Conservation (phyloP, 2,113 vertebrate genomes). For the Monopterus albus region DNA sequence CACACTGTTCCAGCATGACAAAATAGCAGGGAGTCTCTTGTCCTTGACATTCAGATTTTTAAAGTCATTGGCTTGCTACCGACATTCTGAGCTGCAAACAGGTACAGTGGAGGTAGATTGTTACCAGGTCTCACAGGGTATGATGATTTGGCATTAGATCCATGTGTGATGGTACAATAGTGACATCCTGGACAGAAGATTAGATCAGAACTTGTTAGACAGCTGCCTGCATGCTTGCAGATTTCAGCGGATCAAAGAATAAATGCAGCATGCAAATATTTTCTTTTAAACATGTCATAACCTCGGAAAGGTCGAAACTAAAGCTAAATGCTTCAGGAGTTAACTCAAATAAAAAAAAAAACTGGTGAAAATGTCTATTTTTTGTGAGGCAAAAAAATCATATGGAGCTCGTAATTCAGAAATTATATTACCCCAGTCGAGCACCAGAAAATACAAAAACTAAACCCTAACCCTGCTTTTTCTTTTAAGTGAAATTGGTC, state of each 20-base stretch:
- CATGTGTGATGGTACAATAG: not conserved
- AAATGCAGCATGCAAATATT: not conserved
- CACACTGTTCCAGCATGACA: slow-evolving; percentile 43
- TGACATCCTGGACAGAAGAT: not conserved
- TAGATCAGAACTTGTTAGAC: slow-evolving; percentile 6
- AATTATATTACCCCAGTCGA: not conserved
- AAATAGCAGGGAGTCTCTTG: slow-evolving; percentile 49
- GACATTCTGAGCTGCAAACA: slow-evolving; percentile 34
- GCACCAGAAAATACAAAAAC: not conserved
- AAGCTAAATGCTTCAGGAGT: too few relatives aligned
- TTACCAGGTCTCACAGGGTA: slow-evolving; percentile 21
- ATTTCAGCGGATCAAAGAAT: not conserved
- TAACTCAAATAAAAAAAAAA: too few relatives aligned
- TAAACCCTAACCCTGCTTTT: too few relatives aligned
- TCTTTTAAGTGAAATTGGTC: too few relatives aligned
- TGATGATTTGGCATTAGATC: slow-evolving; percentile 29
- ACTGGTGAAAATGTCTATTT: too few relatives aligned
- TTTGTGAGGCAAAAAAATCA: too few relatives aligned
- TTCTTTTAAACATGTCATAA: not conserved
- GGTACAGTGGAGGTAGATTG: slow-evolving; percentile 22
- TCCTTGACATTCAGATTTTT: slow-evolving; percentile 64
- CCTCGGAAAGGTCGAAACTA: not conserved
- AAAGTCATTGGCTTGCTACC: slow-evolving; percentile 32
- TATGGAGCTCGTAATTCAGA: too few relatives aligned
- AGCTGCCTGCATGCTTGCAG: not conserved